Base-by-base conservation (phyloP, 2,888 invertebrate genomes). In the Apoda limacodes region DNA sequence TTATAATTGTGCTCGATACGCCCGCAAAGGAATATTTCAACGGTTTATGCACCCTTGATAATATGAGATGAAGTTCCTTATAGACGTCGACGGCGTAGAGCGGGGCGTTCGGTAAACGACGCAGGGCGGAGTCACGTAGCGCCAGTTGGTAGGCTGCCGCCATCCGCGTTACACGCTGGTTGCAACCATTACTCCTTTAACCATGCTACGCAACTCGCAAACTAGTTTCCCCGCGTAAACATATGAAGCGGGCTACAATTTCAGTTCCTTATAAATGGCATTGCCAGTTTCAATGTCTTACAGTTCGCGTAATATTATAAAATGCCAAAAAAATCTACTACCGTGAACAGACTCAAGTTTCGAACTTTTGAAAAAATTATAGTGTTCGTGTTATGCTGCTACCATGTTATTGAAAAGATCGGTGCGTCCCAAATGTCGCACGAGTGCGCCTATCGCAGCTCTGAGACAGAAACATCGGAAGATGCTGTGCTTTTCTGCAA, bases 371-470 rank as follows among this genome's bases (percentile, higher is more conserved):
- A 68, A 60, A 65, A 57, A 60, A 63, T 78, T 36, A 55, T 76
- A 65, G 76, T 80, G 76, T 78, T 65, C 62, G 80, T 78, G 76
- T 65, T 80, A 59, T 75, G 78, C 51, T 74, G 62, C 55, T 69
- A 64, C 52, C 65, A 78, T 78, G 78, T 58, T 48, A 50, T 67
- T 54, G 65, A 70, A 46, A 62, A 55, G 55, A 60, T 52, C 55
- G 52, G 47, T 45, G 70, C 75, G 66, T 70, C 67, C 45, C 78
- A 78, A 57, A 74, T 67, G 71, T 88, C 88, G 48, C 84, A 83
- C 62, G 88, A 88, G 55, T 90, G 90, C 74, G 85, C 86, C 54
- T 89, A 88, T 84, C 83, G 84, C 56, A 82, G 83, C 68, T 70
- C 82, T 58, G 81, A 72, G 48, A 74, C 65, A 65, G 81, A 82